phyloP scores from a whole-genome alignment of 2,888 invertebrate species.

The Ditylenchus weischeri region DNA sequence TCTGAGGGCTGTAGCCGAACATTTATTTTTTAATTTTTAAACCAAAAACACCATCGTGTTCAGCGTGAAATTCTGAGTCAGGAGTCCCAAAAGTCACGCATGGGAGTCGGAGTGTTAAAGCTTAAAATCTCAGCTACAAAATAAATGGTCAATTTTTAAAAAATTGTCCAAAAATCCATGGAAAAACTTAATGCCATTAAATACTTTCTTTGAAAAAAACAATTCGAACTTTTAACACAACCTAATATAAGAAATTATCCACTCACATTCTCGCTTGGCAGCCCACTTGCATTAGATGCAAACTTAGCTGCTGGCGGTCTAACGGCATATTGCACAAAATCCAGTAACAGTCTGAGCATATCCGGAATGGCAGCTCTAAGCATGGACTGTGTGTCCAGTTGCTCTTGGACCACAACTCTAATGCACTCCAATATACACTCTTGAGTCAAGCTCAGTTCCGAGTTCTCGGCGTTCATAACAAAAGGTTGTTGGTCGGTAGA shows the following conservation, averaged over 20 bases:
- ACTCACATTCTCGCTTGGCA: neutral
- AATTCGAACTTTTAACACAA: neutral
- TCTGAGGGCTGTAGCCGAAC: too few species aligned
- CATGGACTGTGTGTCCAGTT: constrained; percentile 27
- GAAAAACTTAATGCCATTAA: too few species aligned
- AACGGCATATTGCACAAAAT: constrained; percentile 57
- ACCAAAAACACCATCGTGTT: too few species aligned
- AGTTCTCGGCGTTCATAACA: constrained; percentile 20
- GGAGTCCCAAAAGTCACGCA: too few species aligned
- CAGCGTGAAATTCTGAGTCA: too few species aligned
- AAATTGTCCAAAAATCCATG: too few species aligned
- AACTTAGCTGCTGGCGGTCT: constrained; percentile 36
- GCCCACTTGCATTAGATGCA: neutral
- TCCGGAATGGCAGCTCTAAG: constrained; percentile 57
- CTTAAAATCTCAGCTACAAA: too few species aligned
- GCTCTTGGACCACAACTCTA: constrained; percentile 73
- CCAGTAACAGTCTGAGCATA: constrained; percentile 61
- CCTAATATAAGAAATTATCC: too few species aligned
- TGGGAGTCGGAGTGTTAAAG: too few species aligned
- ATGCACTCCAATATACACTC: constrained; percentile 81
- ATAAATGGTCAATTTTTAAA: too few species aligned
- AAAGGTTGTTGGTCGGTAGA: constrained; percentile 75
- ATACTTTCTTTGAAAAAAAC: too few species aligned
- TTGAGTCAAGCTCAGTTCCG: constrained; percentile 68
- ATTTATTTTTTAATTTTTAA: too few species aligned